A percentile compares a stretch with the other conserved stretches of the same genome.
These are phyloP conservation scores for Melolontha melolontha DNA, from an alignment of 2,888 invertebrate genomes.

Conservation along the genomic window DNA sequence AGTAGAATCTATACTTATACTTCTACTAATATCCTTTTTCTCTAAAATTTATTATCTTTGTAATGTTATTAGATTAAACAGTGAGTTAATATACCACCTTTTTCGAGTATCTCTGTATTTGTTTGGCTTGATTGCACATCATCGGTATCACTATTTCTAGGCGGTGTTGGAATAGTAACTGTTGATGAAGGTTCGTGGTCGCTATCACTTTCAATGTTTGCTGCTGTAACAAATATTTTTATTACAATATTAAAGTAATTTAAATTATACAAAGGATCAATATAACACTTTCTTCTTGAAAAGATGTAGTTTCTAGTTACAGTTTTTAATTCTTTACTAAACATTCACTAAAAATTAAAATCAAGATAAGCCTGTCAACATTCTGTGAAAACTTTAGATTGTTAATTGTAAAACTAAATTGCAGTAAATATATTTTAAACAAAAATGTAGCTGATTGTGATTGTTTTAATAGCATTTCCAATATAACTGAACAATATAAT, in stretches of 20 bases:
- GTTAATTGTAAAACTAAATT: too few relatives aligned
- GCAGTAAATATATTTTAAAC: too few relatives aligned
- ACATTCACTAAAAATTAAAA: too few relatives aligned
- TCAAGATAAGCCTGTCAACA: too few relatives aligned
- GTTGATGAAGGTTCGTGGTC: constrained; percentile 87
- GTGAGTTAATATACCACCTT: constrained; percentile 21
- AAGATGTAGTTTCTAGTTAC: too few relatives aligned
- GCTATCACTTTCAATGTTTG: constrained; percentile 70
- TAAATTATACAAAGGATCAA: neutral
- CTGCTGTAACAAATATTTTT: constrained; percentile 46
- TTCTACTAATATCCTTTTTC: constrained; percentile 31
- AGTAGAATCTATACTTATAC: constrained; percentile 37
- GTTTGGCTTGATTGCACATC: constrained; percentile 48
- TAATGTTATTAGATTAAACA: neutral
- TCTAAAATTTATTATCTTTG: constrained; percentile 23
- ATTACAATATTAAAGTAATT: neutral
- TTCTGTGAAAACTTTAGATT: too few relatives aligned
- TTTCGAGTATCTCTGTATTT: constrained; percentile 17
- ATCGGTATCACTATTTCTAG: constrained; percentile 60
- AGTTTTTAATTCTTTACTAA: too few relatives aligned
- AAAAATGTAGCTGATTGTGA: too few relatives aligned
- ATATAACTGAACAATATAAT: too few relatives aligned
- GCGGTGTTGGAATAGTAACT: constrained; percentile 75
- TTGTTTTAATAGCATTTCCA: too few relatives aligned
- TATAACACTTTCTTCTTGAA: neutral